These are phyloP conservation scores for Taphrorychus bicolor DNA, from an alignment of 2,888 invertebrate genomes.

Conservation along the genomic window DNA sequence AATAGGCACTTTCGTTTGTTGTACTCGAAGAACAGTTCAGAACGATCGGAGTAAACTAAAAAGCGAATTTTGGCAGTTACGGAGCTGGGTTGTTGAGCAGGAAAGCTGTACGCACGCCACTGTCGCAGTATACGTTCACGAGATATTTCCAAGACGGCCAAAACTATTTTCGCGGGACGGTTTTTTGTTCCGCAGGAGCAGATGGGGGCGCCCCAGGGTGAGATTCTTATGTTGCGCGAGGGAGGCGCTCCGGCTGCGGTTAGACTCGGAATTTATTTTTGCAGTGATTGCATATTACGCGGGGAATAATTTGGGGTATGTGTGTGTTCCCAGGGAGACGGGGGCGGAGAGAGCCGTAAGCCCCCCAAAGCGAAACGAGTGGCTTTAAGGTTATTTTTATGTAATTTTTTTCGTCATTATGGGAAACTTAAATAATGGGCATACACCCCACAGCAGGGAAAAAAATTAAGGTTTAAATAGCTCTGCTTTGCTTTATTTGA, in stretches of 20 bases:
- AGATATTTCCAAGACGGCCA: constrained; percentile 1
- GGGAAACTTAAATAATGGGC: too few species aligned
- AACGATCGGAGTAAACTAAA: too few species aligned
- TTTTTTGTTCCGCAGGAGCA: constrained; percentile 28
- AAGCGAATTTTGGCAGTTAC: neutral
- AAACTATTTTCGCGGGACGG: constrained; percentile 4
- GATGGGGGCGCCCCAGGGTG: constrained; percentile 28
- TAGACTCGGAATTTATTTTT: constrained; percentile 24
- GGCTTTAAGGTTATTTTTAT: too few species aligned
- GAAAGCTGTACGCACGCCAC: constrained; percentile 13
- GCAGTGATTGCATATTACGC: constrained; percentile 29
- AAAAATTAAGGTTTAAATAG: too few species aligned
- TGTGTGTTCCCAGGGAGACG: neutral
- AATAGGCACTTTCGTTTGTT: too few species aligned
- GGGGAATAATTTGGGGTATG: neutral
- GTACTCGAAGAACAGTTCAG: too few species aligned
- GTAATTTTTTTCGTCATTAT: too few species aligned
- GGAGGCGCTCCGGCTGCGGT: constrained; percentile 26
- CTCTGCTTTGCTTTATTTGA: too few species aligned
- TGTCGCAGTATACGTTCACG: neutral
- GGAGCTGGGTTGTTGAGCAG: neutral
- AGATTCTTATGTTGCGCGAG: constrained; percentile 34
- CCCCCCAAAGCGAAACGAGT: neutral
- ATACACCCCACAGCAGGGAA: too few species aligned
- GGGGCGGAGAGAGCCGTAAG: too few species aligned